Base-by-base conservation (phyloP, 2,888 invertebrate genomes). In the Zootermopsis nevadensis region DNA sequence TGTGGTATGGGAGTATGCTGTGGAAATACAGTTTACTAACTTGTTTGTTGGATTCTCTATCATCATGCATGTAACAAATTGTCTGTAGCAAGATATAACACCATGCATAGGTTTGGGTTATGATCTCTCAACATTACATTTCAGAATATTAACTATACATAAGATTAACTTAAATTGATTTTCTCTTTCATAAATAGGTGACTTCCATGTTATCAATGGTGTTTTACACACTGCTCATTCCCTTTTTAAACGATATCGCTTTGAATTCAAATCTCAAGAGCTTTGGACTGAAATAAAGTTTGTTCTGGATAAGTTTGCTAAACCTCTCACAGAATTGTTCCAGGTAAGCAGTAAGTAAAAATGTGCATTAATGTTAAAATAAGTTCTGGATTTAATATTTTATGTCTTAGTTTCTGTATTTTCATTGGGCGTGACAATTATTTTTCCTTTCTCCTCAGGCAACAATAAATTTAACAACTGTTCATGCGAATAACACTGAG, bases 201-300 rank as follows among this genome's bases (percentile, higher is more conserved):
- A 99, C 89, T 98, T 99, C 89, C 95, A 97, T 88, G 92, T 98
- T 0, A 98, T 99, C 85, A 98, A 99, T 89, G 99, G 99, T 0
- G 95, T 99, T 0, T 91, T 99, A 19, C 94, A 96, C 86, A 99
- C 99, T 0, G 98, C 97, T 0, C 98, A 99, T 90, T 99, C 99
- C 0, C 91, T 99, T 1, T 99, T 99, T 91, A 98, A 98, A 89
- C 93, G 97, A 86, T 99, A 99, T 90, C 93, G 99, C 80, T 97
- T 95, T 88, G 99, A 99, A 90, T 98, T 98, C 89, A 98, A 98
- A 89, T 98, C 98, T 0, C 95, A 99, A 88, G 93, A 93, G 84
- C 91, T 99, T 4, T 99, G 99, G 99, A 94, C 93, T 81, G 99
- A 99, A 91, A 99, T 99, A 85, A 98, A 98, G 89, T 95, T 96